A percentile compares a stretch with the other conserved stretches of the same genome.
phyloP scores from a whole-genome alignment of 2,888 invertebrate genomes.

The Mongoloraphidia duomilia region DNA sequence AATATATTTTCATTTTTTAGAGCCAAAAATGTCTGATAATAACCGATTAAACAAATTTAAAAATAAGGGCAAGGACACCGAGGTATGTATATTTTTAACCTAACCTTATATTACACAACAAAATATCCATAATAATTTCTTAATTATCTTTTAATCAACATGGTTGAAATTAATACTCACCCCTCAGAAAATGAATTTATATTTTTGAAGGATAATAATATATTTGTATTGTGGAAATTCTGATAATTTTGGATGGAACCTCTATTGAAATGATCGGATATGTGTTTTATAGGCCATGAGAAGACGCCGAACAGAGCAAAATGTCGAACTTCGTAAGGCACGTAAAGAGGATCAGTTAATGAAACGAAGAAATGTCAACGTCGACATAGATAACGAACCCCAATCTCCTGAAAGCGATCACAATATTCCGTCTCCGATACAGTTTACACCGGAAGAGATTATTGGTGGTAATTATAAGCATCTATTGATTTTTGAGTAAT shows the following conservation, averaged over 20 bases:
- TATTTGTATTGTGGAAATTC: neutral
- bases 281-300: conserved; percentile 57
- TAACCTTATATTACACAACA: neutral
- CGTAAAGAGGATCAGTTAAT: conserved; percentile 87
- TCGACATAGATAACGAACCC: conserved; percentile 38
- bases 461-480: conserved; percentile 34
- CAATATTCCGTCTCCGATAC: conserved; percentile 27
- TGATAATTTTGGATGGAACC: conserved; percentile 8
- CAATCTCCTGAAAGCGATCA: conserved; percentile 36
- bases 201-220: conserved; percentile 1
- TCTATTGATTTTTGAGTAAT: neutral
- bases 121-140: neutral
- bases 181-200: conserved; percentile 5
- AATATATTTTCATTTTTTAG: conserved; percentile 7
- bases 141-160: conserved; percentile 3
- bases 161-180: neutral
- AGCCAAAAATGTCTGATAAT: conserved; percentile 43
- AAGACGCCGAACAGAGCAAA: conserved; percentile 74
- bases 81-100: conserved; percentile 36
- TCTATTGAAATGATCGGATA: neutral
- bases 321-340: conserved; percentile 82
- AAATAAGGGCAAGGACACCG: conserved; percentile 58
- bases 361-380: conserved; percentile 72
- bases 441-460: conserved; percentile 56
- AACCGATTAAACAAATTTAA: conserved; percentile 60